Percentiles rank a stretch among this genome's conserved stretches.
Evolutionary conservation across 37 sponge, comb jelly and placozoan genomes (phyloP).

Genomic region (Dysidea cf. avara): DNA sequence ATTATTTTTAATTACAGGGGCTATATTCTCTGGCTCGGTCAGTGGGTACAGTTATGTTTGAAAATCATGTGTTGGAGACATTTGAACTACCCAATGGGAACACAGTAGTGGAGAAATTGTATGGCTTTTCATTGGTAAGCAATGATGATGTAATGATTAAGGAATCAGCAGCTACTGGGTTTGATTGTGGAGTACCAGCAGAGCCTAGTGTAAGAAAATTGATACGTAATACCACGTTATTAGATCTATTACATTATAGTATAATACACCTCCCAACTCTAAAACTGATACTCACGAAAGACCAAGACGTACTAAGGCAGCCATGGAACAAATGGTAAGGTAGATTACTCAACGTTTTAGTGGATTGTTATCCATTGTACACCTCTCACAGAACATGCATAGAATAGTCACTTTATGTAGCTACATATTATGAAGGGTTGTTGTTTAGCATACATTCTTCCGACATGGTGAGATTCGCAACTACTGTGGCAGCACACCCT

Average conservation of each 20-base stretch:
- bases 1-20: constrained; percentile 21
- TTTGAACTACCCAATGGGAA: constrained; percentile 18
- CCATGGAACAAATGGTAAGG: constrained; percentile 75
- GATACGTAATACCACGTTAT: background rate
- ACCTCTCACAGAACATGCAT: too few species aligned
- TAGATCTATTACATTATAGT: constrained; percentile 20
- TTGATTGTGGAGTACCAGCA: constrained; percentile 67
- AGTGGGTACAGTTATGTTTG: constrained; percentile 62
- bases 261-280: constrained; percentile 54
- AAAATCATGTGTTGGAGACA: constrained; percentile 47
- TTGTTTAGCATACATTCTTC: constrained; percentile 12
- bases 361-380: too few species aligned
- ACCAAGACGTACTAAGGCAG: constrained; percentile 35
- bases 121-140: constrained; percentile 46
- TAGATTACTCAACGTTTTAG: too few species aligned
- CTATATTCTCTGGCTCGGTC: constrained; percentile 59
- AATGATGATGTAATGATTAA: constrained; percentile 28
- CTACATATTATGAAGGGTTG: background rate
- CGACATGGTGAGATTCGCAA: constrained; percentile 26
- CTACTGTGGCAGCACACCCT: background rate
- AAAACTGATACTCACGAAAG: constrained; percentile 56
- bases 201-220: constrained; percentile 59
- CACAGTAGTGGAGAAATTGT: constrained; percentile 48
- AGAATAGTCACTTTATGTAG: background rate
- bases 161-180: constrained; percentile 37